These are phyloP conservation scores for Brachypteracias leptosomus DNA, from an alignment of 2,113 vertebrate genomes.

Conservation along the genomic window DNA sequence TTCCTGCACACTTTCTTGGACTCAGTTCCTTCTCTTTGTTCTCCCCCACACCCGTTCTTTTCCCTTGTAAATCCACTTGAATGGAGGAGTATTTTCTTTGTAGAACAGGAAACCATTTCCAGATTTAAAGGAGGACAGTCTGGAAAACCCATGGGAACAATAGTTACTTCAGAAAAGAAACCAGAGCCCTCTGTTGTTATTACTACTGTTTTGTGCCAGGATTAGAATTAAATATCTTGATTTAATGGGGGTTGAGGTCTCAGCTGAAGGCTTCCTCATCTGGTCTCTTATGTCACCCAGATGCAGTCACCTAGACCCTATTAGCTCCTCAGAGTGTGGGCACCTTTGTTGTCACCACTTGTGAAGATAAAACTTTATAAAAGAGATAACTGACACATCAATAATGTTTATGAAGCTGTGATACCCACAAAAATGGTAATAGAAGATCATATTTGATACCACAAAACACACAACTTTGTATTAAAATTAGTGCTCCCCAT, in stretches of 20 bases:
- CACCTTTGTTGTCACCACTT: not conserved
- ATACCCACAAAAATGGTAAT: not conserved
- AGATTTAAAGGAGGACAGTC: conserved; percentile 56
- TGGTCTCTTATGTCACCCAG: not conserved
- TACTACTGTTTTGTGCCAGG: conserved; percentile 10
- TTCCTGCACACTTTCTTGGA: conserved; percentile 30
- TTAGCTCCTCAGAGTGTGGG: not conserved
- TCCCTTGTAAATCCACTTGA: conserved; percentile 56
- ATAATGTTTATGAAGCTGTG: not conserved
- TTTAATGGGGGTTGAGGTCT: not conserved
- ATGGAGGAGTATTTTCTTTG: conserved; percentile 59
- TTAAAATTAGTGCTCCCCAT: not conserved
- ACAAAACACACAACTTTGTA: not conserved
- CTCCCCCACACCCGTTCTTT: conserved; percentile 10
- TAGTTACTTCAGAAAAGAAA: conserved; percentile 49
- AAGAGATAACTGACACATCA: not conserved
- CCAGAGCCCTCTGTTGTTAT: conserved; percentile 17
- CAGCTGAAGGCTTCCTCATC: not conserved
- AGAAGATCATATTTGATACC: not conserved
- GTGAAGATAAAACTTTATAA: not conserved
- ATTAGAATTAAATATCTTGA: conserved; percentile 18
- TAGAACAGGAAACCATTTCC: conserved; percentile 59
- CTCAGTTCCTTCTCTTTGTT: conserved; percentile 46
- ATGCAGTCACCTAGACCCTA: not conserved
- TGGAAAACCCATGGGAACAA: conserved; percentile 63